Percentiles rank a stretch among this genome's conserved stretches.
phyloP scores from a whole-genome alignment of 2,888 invertebrate genomes.

The Caenorhabditis drosophilae region DNA sequence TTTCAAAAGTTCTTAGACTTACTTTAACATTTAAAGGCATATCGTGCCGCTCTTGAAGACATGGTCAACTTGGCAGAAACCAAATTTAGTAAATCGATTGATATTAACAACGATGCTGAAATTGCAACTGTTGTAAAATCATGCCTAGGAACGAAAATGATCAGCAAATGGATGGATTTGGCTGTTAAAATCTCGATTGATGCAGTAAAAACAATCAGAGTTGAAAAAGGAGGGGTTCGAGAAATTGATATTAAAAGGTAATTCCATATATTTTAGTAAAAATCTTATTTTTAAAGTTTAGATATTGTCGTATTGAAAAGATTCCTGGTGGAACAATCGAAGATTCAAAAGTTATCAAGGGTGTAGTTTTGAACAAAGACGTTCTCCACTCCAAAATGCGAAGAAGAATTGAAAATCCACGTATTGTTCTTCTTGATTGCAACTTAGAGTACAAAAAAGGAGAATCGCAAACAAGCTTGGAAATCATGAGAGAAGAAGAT shows the following conservation, averaged over 20 bases:
- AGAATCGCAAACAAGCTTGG: conserved; percentile 73
- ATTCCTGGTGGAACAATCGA: conserved; percentile 95
- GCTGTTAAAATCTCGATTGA: conserved; percentile 94
- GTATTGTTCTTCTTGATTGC: conserved; percentile 92
- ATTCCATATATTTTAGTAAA: too few relatives aligned
- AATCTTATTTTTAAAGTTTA: too few relatives aligned
- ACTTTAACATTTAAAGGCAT: conserved; percentile 74
- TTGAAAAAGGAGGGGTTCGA: conserved; percentile 77
- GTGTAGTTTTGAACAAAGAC: conserved; percentile 98
- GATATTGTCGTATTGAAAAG: conserved; percentile 70
- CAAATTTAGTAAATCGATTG: conserved; percentile 73
- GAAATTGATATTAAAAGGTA: conserved; percentile 98
- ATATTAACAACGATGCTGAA: conserved; percentile 59
- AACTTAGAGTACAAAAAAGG: conserved; percentile 98
- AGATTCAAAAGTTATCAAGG: conserved; percentile 88
- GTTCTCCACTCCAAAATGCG: conserved; percentile 97
- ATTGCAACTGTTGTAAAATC: conserved; percentile 86
- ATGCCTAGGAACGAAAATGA: conserved; percentile 95
- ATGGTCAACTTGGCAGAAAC: conserved; percentile 75
- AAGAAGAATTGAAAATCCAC: conserved; percentile 89
- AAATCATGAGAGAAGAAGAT: conserved; percentile 90
- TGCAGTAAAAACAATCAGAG: conserved; percentile 87
- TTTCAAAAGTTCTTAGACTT: background rate
- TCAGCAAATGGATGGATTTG: conserved; percentile 91
- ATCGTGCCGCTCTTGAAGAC: conserved; percentile 92